phyloP scores from a whole-genome alignment of 2,888 invertebrate species.

The Scaptomyza polygonia region DNA sequence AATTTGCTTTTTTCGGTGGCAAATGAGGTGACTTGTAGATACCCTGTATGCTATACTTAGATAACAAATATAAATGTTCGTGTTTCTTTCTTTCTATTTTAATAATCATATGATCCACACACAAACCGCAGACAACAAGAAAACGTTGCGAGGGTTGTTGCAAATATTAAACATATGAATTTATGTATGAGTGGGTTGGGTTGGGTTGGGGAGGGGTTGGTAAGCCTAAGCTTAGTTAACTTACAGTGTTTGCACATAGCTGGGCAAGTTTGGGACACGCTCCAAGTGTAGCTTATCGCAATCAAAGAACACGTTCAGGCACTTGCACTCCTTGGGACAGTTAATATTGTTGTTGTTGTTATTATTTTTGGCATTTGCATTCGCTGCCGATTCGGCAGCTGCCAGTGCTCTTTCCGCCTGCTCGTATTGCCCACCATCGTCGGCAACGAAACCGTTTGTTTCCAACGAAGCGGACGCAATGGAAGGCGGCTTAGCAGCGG shows the following conservation, averaged over 20 bases:
- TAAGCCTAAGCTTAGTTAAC: conserved; percentile 43
- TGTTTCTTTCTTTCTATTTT: no score
- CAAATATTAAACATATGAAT: conserved; percentile 14
- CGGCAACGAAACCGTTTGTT: conserved; percentile 80
- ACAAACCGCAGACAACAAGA: no score
- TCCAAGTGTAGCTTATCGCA: conserved; percentile 90
- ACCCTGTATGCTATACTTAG: conserved; percentile 11
- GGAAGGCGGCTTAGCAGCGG: conserved; percentile 38
- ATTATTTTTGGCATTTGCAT: conserved; percentile 42
- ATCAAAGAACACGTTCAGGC: conserved; percentile 90
- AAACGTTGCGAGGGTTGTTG: conserved; percentile 27
- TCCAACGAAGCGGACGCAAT: conserved; percentile 73
- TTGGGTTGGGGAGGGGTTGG: conserved; percentile 14
- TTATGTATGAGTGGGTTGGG: conserved; percentile 3
- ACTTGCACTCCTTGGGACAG: conserved; percentile 89
- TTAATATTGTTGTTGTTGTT: conserved; percentile 49
- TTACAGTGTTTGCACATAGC: conserved; percentile 91
- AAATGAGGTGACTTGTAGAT: neutral
- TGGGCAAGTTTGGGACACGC: conserved; percentile 90
- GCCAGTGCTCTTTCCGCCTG: conserved; percentile 72
- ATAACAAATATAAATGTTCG: no score
- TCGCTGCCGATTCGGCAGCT: conserved; percentile 56
- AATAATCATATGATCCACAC: no score
- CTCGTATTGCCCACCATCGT: conserved; percentile 82
- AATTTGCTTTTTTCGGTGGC: no score